Evolutionary conservation across 2,888 invertebrate genomes (phyloP), one percentile per base, ranked within the genome.

Genomic region (Dascillus cervinus): DNA sequence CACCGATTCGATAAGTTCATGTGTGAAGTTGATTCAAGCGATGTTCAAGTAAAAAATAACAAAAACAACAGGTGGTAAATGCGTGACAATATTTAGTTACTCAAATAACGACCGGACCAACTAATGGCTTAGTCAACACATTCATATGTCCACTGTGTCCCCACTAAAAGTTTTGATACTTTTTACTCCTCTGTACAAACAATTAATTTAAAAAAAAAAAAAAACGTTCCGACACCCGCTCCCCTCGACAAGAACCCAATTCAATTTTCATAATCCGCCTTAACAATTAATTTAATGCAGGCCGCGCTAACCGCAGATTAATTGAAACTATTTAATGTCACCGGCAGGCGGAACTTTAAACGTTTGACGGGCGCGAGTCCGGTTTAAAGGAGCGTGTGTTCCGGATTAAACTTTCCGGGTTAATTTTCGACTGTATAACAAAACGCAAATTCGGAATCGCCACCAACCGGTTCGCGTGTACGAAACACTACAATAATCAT

Each of bases 281-380:
- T 24, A 11, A 39, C 38, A 39, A 39, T 39, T 20, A 33, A 34
- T 34, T 32, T 34, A 34, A 32, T 22, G 32, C 34, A 24, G 39
- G 28, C 38, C 40, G 36, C 28, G 35, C 28, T 40, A 38, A 37
- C 41, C 41, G 35, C 41, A 38, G 46, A 48, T 48, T 53, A 52
- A 51, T 50, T 49, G 49, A 51, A 53, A 56, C 55, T 52, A 52
- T 52, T 52, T 52, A 53, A 48, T 48, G 56, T 56, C 56, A 56
- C 31, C 48, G 27, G 32, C 56, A 56, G n/a, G n/a, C n/a, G n/a
- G 56, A 45, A 50, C 40, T 53, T 53, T 55, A 52, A 53, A 52
- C 32, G 29, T 39, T 39, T 35, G 26, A 13, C 22, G 32, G 26
- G 17, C 29, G 11, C 11, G 29, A 32, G 28, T 15, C 29, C 12